Base-by-base conservation (phyloP, 2,113 vertebrate species). In the Tetrax tetrax region DNA sequence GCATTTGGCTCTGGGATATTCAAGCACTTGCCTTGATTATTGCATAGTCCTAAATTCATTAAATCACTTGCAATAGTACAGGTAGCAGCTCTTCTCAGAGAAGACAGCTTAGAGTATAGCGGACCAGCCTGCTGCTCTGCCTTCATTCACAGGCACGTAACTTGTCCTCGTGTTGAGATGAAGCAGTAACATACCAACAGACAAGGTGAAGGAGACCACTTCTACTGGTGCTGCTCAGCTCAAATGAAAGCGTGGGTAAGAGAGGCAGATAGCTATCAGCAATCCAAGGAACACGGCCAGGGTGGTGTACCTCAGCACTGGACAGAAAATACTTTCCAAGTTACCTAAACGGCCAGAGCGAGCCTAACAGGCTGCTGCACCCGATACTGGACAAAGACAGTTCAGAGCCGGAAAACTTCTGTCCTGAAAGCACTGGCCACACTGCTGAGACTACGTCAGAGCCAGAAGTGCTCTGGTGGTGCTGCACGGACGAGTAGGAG, bases 401-500 rank as follows among this genome's bases (percentile, higher is more conserved):
- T 2, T 33, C 0, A 0, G 47, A 65, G 66, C 45, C 48, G 87
- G 61, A n/a, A 75, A 87, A 57, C 9, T 45, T 53, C n/a, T 33
- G 51, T 56, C 54, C 82, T 48, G 64, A 70, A 53, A 83, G 54
- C 82, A 65, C 57, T 17, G 33, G 43, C 68, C 4, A 9, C 14
- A 48, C 0, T 10, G 28, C 17, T 9, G 28, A 74, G 41, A 50
- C 28, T 2, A 22, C 18, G 38, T 14, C 60, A 29, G 69, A 33
- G 45, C 35, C 79, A 70, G 63, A 68, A 93, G 45, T 0, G 6
- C 61, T 70, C n/a, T 54, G 74, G 27, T 4, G 1, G 29, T 3
- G 23, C 69, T 71, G 35, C 12, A n/a, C 0, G 3, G 31, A 17
- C 7, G 1, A 75, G 68, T 1, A 35, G n/a, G n/a, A 83, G 68